phyloP scores from a whole-genome alignment of 2,113 vertebrate species.

The Misgurnus anguillicaudatus region DNA sequence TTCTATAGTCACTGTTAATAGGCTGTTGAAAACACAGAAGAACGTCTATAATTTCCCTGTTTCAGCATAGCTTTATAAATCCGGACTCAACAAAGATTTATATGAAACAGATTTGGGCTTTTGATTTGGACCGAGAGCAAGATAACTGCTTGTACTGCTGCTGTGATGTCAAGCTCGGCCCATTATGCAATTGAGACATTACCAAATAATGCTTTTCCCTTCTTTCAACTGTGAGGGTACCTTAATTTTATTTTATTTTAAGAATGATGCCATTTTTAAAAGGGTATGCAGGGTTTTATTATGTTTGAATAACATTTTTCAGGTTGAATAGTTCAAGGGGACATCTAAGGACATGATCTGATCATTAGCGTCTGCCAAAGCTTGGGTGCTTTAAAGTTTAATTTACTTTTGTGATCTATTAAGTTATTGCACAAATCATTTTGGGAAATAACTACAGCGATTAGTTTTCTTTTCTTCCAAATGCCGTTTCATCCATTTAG shows the following conservation, averaged over 20 bases:
- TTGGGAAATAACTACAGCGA: constrained; percentile 29
- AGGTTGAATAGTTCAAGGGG: constrained; percentile 24
- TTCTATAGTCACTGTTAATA: neutral
- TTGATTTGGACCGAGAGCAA: neutral
- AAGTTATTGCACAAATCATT: constrained; percentile 29
- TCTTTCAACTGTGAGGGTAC: too few species aligned
- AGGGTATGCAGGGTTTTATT: too few species aligned
- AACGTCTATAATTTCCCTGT: neutral
- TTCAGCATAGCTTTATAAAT: constrained; percentile 8
- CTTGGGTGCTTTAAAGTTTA: constrained; percentile 12
- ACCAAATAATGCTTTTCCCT: too few species aligned
- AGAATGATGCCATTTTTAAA: too few species aligned
- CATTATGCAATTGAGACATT: too few species aligned
- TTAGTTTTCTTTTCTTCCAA: constrained; percentile 39
- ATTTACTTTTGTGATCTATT: constrained; percentile 25
- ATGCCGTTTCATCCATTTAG: constrained; percentile 44
- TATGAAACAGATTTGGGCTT: neutral
- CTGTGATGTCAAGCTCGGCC: too few species aligned
- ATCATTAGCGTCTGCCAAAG: constrained; percentile 33
- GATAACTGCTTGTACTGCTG: neutral
- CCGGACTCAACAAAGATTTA: neutral
- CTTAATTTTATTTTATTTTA: too few species aligned
- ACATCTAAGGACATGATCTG: constrained; percentile 12
- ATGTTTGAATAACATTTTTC: constrained; percentile 2
- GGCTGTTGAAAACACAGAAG: neutral